Evolutionary conservation across 2,888 invertebrate species (phyloP).

Genomic region (Glaucopsyche alexis): DNA sequence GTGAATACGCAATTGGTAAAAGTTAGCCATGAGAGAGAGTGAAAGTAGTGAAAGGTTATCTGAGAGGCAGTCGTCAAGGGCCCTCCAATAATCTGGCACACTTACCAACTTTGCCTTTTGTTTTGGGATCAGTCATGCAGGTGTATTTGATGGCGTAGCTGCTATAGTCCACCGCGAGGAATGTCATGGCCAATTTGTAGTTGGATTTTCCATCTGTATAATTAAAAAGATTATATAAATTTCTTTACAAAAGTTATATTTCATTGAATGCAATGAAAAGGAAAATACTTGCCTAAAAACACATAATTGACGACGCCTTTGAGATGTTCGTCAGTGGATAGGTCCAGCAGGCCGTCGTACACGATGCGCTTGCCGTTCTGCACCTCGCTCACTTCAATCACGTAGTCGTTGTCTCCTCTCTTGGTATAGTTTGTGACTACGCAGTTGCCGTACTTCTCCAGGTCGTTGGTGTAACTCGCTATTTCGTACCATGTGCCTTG

Average conservation of each 20-base stretch:
- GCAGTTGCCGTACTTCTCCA: not conserved
- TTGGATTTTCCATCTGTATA: not conserved
- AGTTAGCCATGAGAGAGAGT: too few species aligned
- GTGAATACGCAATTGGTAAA: too few species aligned
- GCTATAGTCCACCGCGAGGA: constrained; percentile 15
- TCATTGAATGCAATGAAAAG: too few species aligned
- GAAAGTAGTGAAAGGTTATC: too few species aligned
- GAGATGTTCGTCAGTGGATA: not conserved
- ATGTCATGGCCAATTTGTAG: not conserved
- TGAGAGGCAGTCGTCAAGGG: too few species aligned
- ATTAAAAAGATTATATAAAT: not conserved
- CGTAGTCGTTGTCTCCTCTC: not conserved
- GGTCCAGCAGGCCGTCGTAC: not conserved
- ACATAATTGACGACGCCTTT: constrained; percentile 5
- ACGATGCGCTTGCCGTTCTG: not conserved
- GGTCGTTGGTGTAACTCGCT: not conserved
- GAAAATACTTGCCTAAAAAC: not conserved
- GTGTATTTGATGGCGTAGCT: constrained; percentile 10
- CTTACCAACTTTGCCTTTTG: not conserved
- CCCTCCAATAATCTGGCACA: too few species aligned
- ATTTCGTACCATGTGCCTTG: constrained; percentile 14
- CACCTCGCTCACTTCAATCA: not conserved
- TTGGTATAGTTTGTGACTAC: constrained; percentile 2
- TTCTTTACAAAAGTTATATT: not conserved
- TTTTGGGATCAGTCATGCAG: not conserved